These are phyloP conservation scores for Plutomurus gul DNA, from an alignment of 1,140 invertebrate genomes.

Conservation along the genomic window DNA sequence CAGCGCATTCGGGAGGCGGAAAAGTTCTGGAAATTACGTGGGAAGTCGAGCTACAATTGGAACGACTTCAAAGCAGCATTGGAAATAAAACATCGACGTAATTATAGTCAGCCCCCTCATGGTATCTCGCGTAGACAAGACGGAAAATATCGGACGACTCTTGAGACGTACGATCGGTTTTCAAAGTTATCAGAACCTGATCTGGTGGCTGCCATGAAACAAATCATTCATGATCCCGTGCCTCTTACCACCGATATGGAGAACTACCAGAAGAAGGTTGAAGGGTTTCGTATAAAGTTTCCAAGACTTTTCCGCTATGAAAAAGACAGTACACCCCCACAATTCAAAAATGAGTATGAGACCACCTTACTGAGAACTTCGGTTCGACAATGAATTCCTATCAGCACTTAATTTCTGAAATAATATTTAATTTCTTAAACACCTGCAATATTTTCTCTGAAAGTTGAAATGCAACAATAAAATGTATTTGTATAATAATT, in stretches of 20 bases:
- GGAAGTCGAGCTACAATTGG: neutral
- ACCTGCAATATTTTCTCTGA: too few species aligned
- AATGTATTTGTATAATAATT: too few species aligned
- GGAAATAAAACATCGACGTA: neutral
- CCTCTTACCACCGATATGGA: neutral
- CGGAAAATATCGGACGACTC: neutral
- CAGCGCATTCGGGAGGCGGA: neutral
- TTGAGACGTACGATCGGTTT: neutral
- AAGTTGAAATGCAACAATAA: too few species aligned
- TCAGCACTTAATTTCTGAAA: too few species aligned
- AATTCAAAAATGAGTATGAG: too few species aligned
- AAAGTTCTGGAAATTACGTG: neutral
- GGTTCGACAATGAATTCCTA: too few species aligned
- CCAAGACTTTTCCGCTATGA: neutral
- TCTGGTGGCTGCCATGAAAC: neutral
- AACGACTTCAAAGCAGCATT: neutral
- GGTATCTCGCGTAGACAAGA: neutral
- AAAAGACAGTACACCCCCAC: neutral
- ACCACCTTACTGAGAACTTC: too few species aligned
- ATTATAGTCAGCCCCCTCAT: neutral
- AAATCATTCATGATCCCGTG: neutral
- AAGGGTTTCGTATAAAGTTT: neutral
- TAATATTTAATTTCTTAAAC: too few species aligned
- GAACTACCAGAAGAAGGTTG: neutral
- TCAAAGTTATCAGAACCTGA: neutral